Conservation (phyloP, 2,888 invertebrate genomes). For the Amphipoea oculea region DNA sequence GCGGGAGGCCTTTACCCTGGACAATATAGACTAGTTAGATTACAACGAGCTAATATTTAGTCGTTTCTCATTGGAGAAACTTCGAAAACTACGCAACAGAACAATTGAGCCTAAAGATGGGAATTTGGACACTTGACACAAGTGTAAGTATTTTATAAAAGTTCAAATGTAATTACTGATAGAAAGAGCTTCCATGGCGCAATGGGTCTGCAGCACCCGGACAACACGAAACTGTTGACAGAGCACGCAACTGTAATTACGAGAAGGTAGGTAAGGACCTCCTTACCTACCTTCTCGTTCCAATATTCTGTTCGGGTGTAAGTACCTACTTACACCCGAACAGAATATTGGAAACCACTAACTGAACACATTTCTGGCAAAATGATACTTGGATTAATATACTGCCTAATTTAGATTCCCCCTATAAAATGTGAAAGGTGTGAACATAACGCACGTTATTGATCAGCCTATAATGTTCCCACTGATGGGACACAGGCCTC, state of each 20-base stretch:
- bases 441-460: not conserved
- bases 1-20: no score
- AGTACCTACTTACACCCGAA: no score
- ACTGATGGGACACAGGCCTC: no score
- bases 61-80: not conserved
- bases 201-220: constrained; percentile 33
- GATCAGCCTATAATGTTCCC: no score
- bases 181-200: constrained; percentile 56
- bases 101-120: constrained; percentile 25
- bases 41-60: not conserved
- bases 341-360: not conserved
- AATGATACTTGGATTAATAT: not conserved
- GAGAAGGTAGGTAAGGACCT: not conserved
- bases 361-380: no score
- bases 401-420: no score
- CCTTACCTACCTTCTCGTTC: no score
- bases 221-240: constrained; percentile 38
- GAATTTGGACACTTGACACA: constrained; percentile 24
- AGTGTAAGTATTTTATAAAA: constrained; percentile 43
- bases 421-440: not conserved
- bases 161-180: constrained; percentile 62
- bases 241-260: constrained; percentile 41
- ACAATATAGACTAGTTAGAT: not conserved
- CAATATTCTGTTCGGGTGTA: no score
- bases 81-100: constrained; percentile 4